Evolutionary conservation across 2,797 vertebrate species (phyloP).

Genomic region (Falco novaeseelandiae): DNA sequence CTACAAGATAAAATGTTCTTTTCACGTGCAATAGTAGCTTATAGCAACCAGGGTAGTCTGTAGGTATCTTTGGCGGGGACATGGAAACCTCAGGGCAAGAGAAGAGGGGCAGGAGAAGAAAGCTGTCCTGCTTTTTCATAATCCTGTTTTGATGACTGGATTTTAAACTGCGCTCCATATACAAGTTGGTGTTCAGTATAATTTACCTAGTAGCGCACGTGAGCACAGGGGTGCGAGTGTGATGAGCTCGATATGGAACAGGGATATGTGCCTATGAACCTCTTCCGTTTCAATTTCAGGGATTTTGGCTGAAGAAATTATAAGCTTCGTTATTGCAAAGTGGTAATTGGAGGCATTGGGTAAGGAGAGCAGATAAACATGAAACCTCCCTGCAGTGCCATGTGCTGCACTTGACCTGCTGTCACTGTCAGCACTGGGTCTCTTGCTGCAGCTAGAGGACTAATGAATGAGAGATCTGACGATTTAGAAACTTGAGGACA

Average conservation of each 20-base stretch:
- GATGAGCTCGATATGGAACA: neutral
- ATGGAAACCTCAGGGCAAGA: neutral
- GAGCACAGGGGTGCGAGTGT: neutral
- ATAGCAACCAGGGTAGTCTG: neutral
- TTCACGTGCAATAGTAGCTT: neutral
- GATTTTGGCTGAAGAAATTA: neutral
- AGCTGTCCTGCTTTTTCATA: neutral
- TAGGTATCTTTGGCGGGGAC: neutral
- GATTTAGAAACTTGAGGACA: neutral
- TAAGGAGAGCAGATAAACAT: neutral
- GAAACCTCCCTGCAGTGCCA: neutral
- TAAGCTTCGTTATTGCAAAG: neutral
- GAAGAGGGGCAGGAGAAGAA: neutral
- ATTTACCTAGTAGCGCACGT: neutral
- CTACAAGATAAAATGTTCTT: fast-evolving
- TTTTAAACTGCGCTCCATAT: neutral
- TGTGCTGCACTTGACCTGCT: neutral
- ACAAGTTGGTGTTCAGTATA: neutral
- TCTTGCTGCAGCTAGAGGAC: neutral
- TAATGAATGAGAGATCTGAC: neutral
- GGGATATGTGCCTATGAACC: fast-evolving
- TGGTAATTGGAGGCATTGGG: neutral
- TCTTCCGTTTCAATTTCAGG: neutral
- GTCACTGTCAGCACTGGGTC: neutral
- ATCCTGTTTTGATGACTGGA: neutral